Percentiles rank a stretch among this genome's conserved stretches.
Conservation (phyloP, 2,113 vertebrate genomes). For the Plecturocebus donacophilus region DNA sequence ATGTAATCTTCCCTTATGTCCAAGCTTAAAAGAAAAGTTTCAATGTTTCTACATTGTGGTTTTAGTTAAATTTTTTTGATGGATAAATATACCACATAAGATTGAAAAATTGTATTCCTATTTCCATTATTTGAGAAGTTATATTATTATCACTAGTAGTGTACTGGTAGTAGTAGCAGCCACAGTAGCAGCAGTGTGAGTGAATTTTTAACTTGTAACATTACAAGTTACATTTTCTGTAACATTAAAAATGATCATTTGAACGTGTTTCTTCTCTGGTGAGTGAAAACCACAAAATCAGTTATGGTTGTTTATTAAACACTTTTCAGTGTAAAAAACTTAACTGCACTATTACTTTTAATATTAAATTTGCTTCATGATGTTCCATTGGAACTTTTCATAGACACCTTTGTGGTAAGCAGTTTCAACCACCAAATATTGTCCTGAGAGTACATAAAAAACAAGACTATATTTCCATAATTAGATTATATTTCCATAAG, state of each 20-base stretch:
- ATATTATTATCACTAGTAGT: neutral
- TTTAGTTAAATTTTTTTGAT: neutral
- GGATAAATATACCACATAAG: neutral
- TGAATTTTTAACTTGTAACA: neutral
- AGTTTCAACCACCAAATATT: neutral
- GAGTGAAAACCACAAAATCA: neutral
- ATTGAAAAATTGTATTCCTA: neutral
- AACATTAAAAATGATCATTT: neutral
- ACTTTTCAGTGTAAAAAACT: neutral
- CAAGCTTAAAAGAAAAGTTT: neutral
- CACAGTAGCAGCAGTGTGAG: neutral
- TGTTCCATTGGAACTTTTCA: neutral
- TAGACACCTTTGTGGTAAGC: neutral
- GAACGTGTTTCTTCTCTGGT: neutral
- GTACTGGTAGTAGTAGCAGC: neutral
- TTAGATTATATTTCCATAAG: too few relatives aligned
- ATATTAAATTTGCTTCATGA: neutral
- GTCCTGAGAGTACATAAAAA: neutral
- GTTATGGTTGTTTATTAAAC: neutral
- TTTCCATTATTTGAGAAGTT: neutral
- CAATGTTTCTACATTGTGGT: neutral
- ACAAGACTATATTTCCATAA: neutral
- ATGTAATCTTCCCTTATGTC: neutral
- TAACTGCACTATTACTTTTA: neutral
- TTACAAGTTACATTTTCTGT: too few relatives aligned